Conservation (phyloP, 2,888 invertebrate species). For the Machimus atricapillus region DNA sequence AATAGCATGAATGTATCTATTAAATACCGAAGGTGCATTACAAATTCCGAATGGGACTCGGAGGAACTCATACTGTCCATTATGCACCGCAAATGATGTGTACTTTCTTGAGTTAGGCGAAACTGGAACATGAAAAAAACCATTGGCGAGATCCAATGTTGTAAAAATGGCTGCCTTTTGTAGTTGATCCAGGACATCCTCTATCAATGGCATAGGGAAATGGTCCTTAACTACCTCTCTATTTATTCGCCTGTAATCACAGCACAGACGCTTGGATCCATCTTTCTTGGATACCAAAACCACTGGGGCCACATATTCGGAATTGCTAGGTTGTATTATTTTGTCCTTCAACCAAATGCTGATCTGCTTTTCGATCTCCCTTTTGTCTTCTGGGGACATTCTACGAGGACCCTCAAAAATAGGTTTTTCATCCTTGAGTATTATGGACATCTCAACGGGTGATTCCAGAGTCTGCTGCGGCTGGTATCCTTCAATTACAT, state of each 20-base stretch:
- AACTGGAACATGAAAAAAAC: conserved; percentile 43
- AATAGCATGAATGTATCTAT: too few relatives aligned
- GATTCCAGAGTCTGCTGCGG: not conserved
- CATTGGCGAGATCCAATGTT: conserved; percentile 41
- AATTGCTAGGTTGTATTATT: conserved; percentile 35
- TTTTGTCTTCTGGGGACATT: conserved; percentile 44
- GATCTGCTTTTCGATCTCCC: not conserved
- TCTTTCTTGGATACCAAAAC: conserved; percentile 48
- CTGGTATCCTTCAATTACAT: not conserved
- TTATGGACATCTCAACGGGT: conserved; percentile 48
- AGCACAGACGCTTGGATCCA: conserved; percentile 46
- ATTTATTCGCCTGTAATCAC: conserved; percentile 13
- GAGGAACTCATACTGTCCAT: conserved; percentile 52
- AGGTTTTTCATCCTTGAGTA: conserved; percentile 52
- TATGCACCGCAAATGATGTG: conserved; percentile 41
- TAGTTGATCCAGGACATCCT: conserved; percentile 50
- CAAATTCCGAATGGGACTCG: conserved; percentile 54
- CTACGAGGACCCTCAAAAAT: conserved; percentile 50
- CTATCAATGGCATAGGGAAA: conserved; percentile 49
- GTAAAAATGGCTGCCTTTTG: conserved; percentile 48
- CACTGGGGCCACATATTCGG: conserved; percentile 48
- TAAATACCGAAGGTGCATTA: too few relatives aligned
- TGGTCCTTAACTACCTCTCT: conserved; percentile 43
- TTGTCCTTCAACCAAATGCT: not conserved
- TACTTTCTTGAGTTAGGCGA: conserved; percentile 40